Evolutionary conservation across 2,797 vertebrate genomes (phyloP).

Genomic region (Chlorospingus flavigularis): DNA sequence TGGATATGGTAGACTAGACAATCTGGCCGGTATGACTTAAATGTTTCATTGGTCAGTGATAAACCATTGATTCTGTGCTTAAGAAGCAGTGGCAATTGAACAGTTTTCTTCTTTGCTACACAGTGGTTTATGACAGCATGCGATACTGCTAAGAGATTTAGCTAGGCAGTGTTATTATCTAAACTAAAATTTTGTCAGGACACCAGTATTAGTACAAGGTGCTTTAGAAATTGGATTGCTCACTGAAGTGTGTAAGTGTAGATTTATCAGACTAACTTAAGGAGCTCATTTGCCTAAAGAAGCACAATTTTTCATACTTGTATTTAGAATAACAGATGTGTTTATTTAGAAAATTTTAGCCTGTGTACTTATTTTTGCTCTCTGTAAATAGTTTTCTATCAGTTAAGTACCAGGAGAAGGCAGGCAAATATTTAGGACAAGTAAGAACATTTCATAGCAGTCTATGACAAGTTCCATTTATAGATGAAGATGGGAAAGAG

Average conservation of each 20-base stretch:
- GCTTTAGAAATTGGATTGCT: constrained; percentile 49
- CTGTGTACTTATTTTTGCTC: neutral
- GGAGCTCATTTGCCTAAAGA: constrained; percentile 43
- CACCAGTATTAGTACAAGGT: neutral
- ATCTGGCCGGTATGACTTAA: neutral
- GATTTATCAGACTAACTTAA: constrained; percentile 35
- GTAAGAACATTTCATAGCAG: neutral
- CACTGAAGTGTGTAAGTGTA: neutral
- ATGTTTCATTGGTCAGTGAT: neutral
- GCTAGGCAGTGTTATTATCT: constrained; percentile 27
- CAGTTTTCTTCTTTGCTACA: neutral
- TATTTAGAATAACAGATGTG: neutral
- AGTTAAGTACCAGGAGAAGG: neutral
- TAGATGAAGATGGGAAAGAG: neutral
- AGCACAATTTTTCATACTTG: constrained; percentile 15
- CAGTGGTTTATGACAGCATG: neutral
- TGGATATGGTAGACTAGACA: neutral
- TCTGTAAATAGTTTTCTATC: neutral
- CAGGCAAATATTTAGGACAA: neutral
- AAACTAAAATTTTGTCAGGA: constrained; percentile 28
- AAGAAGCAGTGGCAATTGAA: neutral
- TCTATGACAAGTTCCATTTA: neutral
- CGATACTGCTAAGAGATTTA: neutral
- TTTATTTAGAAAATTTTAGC: neutral
- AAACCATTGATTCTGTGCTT: neutral